Percentiles rank a stretch among this genome's conserved stretches.
phyloP scores from a whole-genome alignment of 2,113 vertebrate species.

The Semicossyphus pulcher region DNA sequence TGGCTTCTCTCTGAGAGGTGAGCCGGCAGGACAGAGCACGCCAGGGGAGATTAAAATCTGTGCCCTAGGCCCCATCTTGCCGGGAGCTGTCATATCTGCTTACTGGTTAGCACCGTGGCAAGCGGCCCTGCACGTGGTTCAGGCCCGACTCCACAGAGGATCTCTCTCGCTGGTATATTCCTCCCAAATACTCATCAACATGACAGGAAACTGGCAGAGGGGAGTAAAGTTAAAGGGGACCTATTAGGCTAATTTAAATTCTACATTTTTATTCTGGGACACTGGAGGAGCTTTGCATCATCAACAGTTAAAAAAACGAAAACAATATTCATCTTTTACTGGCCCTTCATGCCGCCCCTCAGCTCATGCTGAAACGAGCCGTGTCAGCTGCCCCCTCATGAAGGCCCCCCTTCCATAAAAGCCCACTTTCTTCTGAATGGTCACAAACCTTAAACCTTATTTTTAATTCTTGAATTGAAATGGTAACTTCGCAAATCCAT shows the following conservation, averaged over 20 bases:
- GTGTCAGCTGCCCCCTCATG: too few species aligned
- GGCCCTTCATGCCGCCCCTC: too few species aligned
- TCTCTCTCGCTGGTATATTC: constrained; percentile 22
- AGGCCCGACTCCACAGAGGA: constrained; percentile 32
- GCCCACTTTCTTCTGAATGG: too few species aligned
- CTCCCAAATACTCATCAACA: constrained; percentile 32
- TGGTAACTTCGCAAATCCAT: too few species aligned
- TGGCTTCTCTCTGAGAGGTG: constrained; percentile 57
- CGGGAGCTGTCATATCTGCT: constrained; percentile 67
- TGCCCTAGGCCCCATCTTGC: constrained; percentile 35
- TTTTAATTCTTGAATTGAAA: too few species aligned
- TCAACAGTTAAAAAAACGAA: too few species aligned
- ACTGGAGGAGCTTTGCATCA: too few species aligned
- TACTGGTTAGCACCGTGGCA: constrained; percentile 47
- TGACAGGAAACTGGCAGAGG: neutral
- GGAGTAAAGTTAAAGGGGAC: neutral
- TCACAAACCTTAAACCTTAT: too few species aligned
- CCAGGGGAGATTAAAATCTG: constrained; percentile 69
- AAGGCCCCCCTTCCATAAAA: too few species aligned
- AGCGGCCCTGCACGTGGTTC: constrained; percentile 26
- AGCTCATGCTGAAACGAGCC: too few species aligned
- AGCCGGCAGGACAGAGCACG: constrained; percentile 53
- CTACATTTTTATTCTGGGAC: too few species aligned
- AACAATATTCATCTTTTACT: too few species aligned
- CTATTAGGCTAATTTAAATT: neutral